These are phyloP conservation scores for Tretioscincus oriximinensis DNA, from an alignment of 2,113 vertebrate species.

Conservation along the genomic window DNA sequence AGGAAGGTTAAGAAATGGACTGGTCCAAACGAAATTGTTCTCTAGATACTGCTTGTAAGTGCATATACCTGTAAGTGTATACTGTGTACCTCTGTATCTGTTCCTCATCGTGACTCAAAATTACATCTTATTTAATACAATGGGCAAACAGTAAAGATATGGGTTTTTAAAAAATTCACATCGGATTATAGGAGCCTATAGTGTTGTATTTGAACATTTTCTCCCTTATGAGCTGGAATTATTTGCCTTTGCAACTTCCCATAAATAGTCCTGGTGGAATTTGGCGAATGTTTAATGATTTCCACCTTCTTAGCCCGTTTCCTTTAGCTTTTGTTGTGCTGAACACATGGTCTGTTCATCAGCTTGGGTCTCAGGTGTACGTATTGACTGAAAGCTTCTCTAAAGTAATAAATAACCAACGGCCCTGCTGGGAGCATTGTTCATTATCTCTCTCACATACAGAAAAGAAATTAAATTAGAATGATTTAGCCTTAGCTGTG, in stretches of 20 bases:
- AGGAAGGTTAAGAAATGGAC: too few relatives aligned
- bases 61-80: too few relatives aligned
- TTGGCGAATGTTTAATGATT: background rate
- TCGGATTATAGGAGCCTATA: too few relatives aligned
- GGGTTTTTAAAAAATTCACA: too few relatives aligned
- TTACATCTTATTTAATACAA: too few relatives aligned
- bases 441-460: constrained; percentile 1
- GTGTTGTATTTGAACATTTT: too few relatives aligned
- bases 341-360: background rate
- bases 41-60: too few relatives aligned
- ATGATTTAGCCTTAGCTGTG: background rate
- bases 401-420: constrained; percentile 26
- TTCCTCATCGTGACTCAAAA: too few relatives aligned
- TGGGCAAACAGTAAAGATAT: too few relatives aligned
- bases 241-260: background rate
- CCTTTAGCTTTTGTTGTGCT: accelerated
- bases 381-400: constrained; percentile 64
- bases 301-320: background rate
- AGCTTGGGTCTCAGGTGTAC: constrained; percentile 60
- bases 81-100: too few relatives aligned
- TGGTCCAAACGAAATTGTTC: too few relatives aligned
- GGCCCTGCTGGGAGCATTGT: constrained; percentile 3
- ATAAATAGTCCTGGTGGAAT: background rate
- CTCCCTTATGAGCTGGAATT: too few relatives aligned
- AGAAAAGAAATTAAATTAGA: constrained; percentile 22